A percentile compares a stretch with the other conserved stretches of the same genome.
Evolutionary conservation across 2,797 vertebrate species (phyloP).

Genomic region (Mormyrus hasselquistii): DNA sequence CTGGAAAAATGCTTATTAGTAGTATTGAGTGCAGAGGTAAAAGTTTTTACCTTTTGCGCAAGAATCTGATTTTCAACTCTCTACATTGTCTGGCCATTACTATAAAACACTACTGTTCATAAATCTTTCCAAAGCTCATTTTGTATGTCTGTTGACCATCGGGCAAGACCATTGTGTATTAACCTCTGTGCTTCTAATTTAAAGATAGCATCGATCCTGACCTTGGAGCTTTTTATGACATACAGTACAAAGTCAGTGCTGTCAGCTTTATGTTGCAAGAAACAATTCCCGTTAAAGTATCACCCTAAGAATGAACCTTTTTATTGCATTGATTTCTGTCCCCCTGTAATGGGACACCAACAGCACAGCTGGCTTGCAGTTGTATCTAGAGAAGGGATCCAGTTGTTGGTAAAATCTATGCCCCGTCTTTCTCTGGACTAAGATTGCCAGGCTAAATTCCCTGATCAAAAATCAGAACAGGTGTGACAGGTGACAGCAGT

Average conservation of each 20-base stretch:
- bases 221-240: not conserved
- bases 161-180: not conserved
- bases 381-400: not conserved
- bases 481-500: too few relatives aligned
- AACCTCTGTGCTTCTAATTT: not conserved
- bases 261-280: not conserved
- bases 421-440: not conserved
- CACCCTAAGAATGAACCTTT: not conserved
- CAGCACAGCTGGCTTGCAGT: not conserved
- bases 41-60: not conserved
- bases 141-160: not conserved
- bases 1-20: not conserved
- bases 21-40: not conserved
- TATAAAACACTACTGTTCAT: not conserved
- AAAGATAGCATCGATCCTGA: not conserved
- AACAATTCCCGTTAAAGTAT: not conserved
- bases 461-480: too few relatives aligned
- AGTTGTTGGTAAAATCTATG: not conserved
- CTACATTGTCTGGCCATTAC: not conserved
- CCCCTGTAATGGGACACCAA: not conserved
- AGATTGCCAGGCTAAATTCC: not conserved
- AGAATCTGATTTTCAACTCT: not conserved
- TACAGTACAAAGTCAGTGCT: not conserved
- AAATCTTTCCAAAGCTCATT: not conserved
- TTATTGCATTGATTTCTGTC: not conserved